Base-by-base conservation (phyloP, 2,888 invertebrate species). In the Strigamia transsilvanica region DNA sequence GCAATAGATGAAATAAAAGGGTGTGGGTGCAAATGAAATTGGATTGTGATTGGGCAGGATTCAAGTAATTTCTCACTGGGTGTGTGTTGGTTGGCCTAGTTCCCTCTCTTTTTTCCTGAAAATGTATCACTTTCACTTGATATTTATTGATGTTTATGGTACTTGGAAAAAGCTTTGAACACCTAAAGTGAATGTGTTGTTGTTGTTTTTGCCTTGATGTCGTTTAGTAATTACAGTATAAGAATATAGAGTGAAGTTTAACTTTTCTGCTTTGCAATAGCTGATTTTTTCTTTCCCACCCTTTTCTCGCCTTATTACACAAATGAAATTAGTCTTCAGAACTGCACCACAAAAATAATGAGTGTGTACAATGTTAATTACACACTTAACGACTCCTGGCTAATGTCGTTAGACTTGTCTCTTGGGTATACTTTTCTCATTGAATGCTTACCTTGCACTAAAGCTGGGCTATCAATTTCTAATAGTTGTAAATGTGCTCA, bases 361-460 rank as follows among this genome's bases (percentile, higher is more conserved):
- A 66, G 66, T 66, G 66, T 66, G 66, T 66, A 66, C 66, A 66
- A 66, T 66, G 66, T 66, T 66, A 66, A 66, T 66, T 66, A 66
- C 66, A 66, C 32, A 66, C 66, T 66, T 66, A 66, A 66, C 66
- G 66, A 66, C 66, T 66, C 66, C 66, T 66, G 66, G 66, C 66
- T 66, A 66, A 66, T 66, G 66, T 66, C 66, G 66, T 66, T 66
- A 66, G 27, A 66, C 66, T 10, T 66, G 66, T 66, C 66, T 15
- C 66, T 4, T 32, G 66, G 66, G 66, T 66, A 66, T 66, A 23
- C 66, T 66, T 66, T 66, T 27, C 66, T 66, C 66, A 66, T 66
- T 66, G 66, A 66, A 32, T 66, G 66, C 66, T 66, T 66, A 66
- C 66, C 66, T 66, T 66, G 66, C 66, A 66, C 66, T 66, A 66